Evolutionary conservation across 2,888 invertebrate species (phyloP).

Genomic region (Lumbricus terrestris): DNA sequence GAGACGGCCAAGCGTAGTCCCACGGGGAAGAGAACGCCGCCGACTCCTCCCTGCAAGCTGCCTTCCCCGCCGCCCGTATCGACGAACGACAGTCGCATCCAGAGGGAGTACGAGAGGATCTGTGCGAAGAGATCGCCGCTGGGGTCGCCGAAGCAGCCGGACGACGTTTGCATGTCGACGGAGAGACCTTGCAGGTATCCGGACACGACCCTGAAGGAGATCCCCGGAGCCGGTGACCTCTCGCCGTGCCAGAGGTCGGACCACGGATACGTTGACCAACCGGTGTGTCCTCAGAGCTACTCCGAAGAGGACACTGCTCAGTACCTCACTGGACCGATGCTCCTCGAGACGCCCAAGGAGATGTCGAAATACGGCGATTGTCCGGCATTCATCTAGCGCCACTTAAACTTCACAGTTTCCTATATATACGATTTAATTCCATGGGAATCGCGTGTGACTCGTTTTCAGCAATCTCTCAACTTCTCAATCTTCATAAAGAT

Average conservation of each 20-base stretch:
- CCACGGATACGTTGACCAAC: neutral
- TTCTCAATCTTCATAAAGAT: neutral
- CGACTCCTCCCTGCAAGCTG: neutral
- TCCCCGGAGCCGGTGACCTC: neutral
- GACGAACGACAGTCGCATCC: neutral
- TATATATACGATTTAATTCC: too few species aligned
- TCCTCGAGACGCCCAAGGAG: neutral
- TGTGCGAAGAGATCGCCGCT: neutral
- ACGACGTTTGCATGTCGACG: neutral
- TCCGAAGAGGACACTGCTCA: constrained; percentile 3
- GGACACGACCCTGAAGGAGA: neutral
- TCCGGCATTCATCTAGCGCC: neutral
- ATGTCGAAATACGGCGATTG: neutral
- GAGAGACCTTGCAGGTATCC: neutral
- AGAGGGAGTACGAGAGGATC: constrained; percentile 6
- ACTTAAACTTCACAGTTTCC: neutral
- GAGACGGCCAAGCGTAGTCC: neutral
- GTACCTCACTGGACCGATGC: neutral
- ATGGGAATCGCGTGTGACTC: neutral
- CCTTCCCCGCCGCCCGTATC: neutral
- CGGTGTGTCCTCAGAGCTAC: neutral
- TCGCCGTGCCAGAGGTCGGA: neutral
- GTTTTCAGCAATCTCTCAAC: neutral
- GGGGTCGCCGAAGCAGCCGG: neutral
- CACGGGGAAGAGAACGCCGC: neutral